Evolutionary conservation across 53 echinoderm and acorn worm genomes (phyloP).

Genomic region (Temnopleurus reevesii): DNA sequence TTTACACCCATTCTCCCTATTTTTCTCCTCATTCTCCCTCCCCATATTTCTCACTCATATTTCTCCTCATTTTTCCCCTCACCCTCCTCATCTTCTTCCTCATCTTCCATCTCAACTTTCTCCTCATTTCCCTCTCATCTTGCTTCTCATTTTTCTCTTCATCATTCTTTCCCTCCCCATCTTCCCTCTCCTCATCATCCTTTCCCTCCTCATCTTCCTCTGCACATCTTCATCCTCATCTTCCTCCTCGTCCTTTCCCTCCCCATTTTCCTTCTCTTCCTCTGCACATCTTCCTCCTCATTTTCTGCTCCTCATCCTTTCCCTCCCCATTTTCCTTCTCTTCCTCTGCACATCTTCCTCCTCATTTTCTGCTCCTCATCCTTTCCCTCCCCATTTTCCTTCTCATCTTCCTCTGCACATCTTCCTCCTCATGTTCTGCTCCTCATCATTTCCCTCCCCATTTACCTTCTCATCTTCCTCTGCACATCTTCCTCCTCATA

Average conservation of each 20-base stretch:
- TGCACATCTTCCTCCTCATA: neutral
- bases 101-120: neutral
- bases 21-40: neutral
- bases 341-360: neutral
- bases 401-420: neutral
- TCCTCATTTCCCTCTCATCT: neutral
- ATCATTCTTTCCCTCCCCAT: neutral
- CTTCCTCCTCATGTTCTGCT: too few species aligned
- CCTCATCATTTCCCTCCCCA: neutral
- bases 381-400: neutral
- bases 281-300: neutral
- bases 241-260: neutral
- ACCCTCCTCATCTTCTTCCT: neutral
- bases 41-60: neutral
- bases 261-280: neutral
- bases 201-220: neutral
- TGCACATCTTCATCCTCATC: neutral
- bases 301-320: neutral
- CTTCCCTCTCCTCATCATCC: neutral
- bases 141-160: neutral
- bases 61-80: too few species aligned
- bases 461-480: neutral
- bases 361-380: neutral
- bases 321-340: neutral
- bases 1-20: neutral